phyloP scores from a whole-genome alignment of 2,113 vertebrate species.

The Dasyprocta punctata region DNA sequence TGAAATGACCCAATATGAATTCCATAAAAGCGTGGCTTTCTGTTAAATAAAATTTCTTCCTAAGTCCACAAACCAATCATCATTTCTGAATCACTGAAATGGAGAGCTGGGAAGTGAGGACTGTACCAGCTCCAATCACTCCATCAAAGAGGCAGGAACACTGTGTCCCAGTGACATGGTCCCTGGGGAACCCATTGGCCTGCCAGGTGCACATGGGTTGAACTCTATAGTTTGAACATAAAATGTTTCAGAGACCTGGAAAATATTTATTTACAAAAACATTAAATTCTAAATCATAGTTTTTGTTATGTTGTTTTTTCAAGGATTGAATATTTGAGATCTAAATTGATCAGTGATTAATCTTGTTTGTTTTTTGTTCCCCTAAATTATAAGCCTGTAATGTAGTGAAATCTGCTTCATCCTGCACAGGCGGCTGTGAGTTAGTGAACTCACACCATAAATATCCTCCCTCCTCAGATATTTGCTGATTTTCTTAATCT shows the following conservation, averaged over 20 bases:
- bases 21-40: background rate
- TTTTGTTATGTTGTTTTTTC: background rate
- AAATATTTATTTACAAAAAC: background rate
- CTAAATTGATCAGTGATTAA: background rate
- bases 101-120: background rate
- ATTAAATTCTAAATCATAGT: background rate
- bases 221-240: too few species aligned
- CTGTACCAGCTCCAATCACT: background rate
- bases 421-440: background rate
- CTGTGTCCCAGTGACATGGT: too few species aligned
- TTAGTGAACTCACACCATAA: background rate
- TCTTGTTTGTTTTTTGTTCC: background rate
- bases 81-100: background rate
- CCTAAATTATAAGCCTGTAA: background rate
- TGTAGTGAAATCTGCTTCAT: background rate
- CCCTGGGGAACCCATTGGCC: background rate
- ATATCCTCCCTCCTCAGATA: too few species aligned
- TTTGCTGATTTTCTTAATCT: background rate
- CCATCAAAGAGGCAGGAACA: background rate
- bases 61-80: background rate
- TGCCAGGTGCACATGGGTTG: fast-evolving
- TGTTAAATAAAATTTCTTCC: background rate
- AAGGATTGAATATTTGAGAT: background rate
- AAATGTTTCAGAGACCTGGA: too few species aligned
- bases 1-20: background rate